Evolutionary conservation across 2,797 vertebrate genomes (phyloP).

Genomic region (Leuciscus waleckii): DNA sequence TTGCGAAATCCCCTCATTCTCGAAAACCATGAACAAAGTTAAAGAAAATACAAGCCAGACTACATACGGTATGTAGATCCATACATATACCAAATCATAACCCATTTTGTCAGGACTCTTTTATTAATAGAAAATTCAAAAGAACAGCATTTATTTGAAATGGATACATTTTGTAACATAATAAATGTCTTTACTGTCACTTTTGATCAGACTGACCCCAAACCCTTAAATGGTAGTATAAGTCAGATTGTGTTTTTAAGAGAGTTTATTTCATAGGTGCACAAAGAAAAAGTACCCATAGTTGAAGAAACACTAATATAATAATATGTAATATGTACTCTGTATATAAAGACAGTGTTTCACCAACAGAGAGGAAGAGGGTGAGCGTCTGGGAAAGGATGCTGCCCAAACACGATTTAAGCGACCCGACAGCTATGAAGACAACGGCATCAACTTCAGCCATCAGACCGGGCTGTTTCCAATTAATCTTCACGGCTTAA

Average conservation of each 20-base stretch:
- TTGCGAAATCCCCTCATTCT: background rate
- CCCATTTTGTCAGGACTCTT: background rate
- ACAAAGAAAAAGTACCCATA: background rate
- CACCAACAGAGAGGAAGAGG: background rate
- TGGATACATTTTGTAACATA: background rate
- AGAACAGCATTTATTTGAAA: background rate
- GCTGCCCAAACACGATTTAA: conserved; percentile 46
- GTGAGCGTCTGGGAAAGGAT: background rate
- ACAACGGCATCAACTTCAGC: conserved; percentile 63
- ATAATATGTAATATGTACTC: background rate
- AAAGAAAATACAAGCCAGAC: background rate
- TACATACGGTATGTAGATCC: background rate
- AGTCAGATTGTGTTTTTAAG: background rate
- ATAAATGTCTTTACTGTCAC: background rate
- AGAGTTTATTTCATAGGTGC: background rate
- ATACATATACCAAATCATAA: background rate
- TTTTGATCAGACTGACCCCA: background rate
- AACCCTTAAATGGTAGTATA: background rate
- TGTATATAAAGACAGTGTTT: background rate
- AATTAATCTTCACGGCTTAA: conserved; percentile 73
- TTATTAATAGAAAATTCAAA: background rate
- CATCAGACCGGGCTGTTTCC: conserved; percentile 72
- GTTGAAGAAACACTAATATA: background rate
- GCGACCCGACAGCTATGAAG: conserved; percentile 49
- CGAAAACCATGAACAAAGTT: background rate